These are phyloP conservation scores for Thereuonema tuberculata DNA, from an alignment of 1,140 invertebrate species.

Conservation along the genomic window DNA sequence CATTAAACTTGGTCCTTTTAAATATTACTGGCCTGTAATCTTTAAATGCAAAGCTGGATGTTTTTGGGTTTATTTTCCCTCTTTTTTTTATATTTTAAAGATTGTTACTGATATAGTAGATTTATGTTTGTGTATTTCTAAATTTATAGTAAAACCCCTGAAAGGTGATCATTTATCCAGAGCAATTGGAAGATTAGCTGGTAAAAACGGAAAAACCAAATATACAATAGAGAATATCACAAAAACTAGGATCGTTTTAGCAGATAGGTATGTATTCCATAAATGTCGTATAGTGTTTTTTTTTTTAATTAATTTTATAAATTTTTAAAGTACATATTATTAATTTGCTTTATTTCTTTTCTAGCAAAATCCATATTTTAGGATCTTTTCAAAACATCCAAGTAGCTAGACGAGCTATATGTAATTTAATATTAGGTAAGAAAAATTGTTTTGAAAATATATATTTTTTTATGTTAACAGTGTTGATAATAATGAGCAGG, in stretches of 20 bases:
- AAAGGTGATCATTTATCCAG: conserved; percentile 91
- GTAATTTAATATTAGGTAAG: conserved; percentile 91
- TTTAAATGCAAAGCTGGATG: too few species aligned
- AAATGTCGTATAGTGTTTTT: conserved; percentile 1
- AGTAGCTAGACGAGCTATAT: conserved; percentile 86
- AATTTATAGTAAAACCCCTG: conserved; percentile 80
- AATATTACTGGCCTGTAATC: too few species aligned
- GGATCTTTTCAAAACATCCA: conserved; percentile 97
- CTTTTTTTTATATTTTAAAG: too few species aligned
- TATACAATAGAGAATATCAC: conserved; percentile 99
- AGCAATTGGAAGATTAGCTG: conserved; percentile 90
- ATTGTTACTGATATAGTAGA: too few species aligned
- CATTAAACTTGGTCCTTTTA: too few species aligned
- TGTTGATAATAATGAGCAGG: not conserved
- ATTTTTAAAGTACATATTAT: not conserved
- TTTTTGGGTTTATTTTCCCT: too few species aligned
- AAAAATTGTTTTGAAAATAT: not conserved
- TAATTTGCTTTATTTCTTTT: conserved; percentile 13
- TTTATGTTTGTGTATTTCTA: not conserved
- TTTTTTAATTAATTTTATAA: not conserved
- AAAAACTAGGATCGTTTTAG: conserved; percentile 94
- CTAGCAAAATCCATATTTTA: conserved; percentile 84
- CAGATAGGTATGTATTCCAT: conserved; percentile 46
- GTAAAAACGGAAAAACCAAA: conserved; percentile 93
- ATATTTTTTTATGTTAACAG: not conserved